Evolutionary conservation across 2,888 invertebrate species (phyloP).

Genomic region (Steromphala cineraria): DNA sequence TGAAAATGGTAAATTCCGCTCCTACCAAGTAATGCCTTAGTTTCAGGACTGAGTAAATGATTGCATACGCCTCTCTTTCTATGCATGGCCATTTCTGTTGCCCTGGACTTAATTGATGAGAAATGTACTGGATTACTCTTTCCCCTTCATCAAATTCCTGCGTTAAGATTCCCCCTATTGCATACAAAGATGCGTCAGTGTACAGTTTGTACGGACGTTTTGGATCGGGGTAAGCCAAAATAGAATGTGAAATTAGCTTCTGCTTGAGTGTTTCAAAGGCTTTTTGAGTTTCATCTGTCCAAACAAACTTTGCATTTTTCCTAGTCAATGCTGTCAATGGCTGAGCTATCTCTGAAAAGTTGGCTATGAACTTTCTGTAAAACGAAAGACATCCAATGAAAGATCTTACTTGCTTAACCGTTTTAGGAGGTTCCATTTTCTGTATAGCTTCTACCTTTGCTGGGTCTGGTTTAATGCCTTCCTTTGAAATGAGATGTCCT

Average conservation of each 20-base stretch:
- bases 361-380: background rate
- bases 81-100: constrained; percentile 17
- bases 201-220: background rate
- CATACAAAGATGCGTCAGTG: constrained; percentile 18
- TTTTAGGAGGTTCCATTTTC: background rate
- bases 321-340: constrained; percentile 1
- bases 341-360: background rate
- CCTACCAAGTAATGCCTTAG: background rate
- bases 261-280: constrained; percentile 18
- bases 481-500: constrained; percentile 22
- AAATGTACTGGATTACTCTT: constrained; percentile 9
- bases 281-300: background rate
- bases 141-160: no score
- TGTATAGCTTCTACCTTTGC: background rate
- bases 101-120: background rate
- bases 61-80: constrained; percentile 7
- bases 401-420: background rate
- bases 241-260: background rate
- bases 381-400: background rate
- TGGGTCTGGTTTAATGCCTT: constrained; percentile 4
- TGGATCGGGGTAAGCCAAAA: constrained; percentile 16
- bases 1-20: constrained; percentile 12
- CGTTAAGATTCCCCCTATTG: background rate
- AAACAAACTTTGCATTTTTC: background rate
- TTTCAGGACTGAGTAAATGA: background rate